phyloP scores from a whole-genome alignment of 2,888 invertebrate species.

The Diloba caeruleocephala region DNA sequence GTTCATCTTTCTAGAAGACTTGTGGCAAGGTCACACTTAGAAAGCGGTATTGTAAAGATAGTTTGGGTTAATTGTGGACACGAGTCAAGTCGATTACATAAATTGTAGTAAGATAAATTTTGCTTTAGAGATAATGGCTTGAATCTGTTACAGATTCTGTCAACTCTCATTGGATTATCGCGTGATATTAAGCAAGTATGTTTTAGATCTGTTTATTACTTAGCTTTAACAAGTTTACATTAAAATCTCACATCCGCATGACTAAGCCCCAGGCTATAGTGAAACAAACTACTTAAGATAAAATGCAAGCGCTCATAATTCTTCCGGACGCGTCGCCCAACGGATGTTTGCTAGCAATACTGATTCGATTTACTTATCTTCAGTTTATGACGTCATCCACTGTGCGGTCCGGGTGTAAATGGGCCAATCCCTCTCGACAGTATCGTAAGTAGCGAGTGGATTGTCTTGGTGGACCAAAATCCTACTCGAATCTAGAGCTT shows the following conservation, averaged over 20 bases:
- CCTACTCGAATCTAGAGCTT: background rate
- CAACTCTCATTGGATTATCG: slow-evolving; percentile 4
- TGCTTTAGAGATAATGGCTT: too few species aligned
- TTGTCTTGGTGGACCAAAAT: background rate
- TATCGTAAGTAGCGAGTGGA: too few species aligned
- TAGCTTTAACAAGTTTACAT: slow-evolving; percentile 40
- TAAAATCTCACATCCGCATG: slow-evolving; percentile 47
- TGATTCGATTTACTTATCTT: slow-evolving; percentile 49
- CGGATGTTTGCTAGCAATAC: slow-evolving; percentile 51
- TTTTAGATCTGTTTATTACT: slow-evolving; percentile 40
- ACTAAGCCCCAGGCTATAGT: slow-evolving; percentile 42
- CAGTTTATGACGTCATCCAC: slow-evolving; percentile 45
- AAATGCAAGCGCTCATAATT: slow-evolving; percentile 33
- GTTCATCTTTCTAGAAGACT: slow-evolving; percentile 14
- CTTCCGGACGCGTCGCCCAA: slow-evolving; percentile 44
- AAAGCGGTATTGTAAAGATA: too few species aligned
- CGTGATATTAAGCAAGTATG: slow-evolving; percentile 2
- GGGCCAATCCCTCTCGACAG: slow-evolving; percentile 14
- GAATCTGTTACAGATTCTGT: too few species aligned
- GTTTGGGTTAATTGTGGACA: too few species aligned
- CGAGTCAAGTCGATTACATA: too few species aligned
- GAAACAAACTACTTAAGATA: slow-evolving; percentile 50
- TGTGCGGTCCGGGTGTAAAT: slow-evolving; percentile 30
- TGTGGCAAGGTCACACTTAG: background rate
- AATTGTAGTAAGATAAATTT: too few species aligned